These are phyloP conservation scores for Papilio aristodemus DNA, from an alignment of 1,140 invertebrate genomes.

Conservation along the genomic window DNA sequence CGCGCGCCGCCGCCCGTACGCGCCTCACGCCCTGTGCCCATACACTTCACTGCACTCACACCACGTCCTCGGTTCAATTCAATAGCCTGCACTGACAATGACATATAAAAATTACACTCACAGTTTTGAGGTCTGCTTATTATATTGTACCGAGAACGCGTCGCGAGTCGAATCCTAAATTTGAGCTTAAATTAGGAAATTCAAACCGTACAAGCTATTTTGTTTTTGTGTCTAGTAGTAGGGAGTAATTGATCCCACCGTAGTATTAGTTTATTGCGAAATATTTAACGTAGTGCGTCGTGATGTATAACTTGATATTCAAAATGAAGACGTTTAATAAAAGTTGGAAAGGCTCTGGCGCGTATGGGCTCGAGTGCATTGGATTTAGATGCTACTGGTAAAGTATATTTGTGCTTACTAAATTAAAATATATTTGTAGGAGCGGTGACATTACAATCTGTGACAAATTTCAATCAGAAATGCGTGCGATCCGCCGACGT, in stretches of 20 bases:
- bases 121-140: background rate
- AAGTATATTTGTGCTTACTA: background rate
- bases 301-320: background rate
- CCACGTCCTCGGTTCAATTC: background rate
- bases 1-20: background rate
- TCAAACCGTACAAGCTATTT: background rate
- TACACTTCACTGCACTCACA: background rate
- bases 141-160: background rate
- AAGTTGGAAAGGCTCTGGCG: background rate
- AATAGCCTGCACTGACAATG: background rate
- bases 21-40: background rate
- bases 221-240: background rate
- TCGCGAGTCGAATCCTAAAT: background rate
- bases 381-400: conserved; percentile 20
- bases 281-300: background rate
- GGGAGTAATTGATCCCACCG: conserved; percentile 15
- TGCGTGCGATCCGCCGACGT: background rate
- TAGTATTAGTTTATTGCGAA: conserved; percentile 5
- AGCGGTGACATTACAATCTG: background rate
- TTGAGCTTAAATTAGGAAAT: background rate
- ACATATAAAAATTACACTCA: background rate
- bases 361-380: conserved; percentile 15
- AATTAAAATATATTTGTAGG: background rate
- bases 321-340: background rate
- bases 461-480: conserved; percentile 33